Evolutionary conservation across 2,888 invertebrate species (phyloP), one percentile per base, ranked within the genome.

Genomic region (Ephialtes manifestator): DNA sequence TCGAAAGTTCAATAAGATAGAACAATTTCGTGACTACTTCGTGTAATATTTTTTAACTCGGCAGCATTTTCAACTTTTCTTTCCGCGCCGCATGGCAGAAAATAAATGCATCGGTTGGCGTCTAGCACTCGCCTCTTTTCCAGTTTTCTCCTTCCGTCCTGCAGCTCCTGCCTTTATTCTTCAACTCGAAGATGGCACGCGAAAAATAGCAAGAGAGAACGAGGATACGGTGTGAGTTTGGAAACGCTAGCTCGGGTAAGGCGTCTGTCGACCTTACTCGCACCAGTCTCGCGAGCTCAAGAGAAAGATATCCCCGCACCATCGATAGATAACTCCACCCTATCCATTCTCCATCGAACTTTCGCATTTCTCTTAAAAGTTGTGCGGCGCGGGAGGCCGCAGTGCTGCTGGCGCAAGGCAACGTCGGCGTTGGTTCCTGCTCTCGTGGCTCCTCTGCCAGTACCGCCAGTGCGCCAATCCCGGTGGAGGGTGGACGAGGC

Each of bases 271-370:
- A 84, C 58, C 86, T 81, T 60, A 70, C 78, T 75, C 63, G 46
- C 60, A 13, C 28, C 28, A 53, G 18, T 35, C 8, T 72, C 78
- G 80, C 46, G 51, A 81, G 74, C 60, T 76, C 46, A 68, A 53
- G 79, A 85, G 79, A 80, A 82, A 84, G 84, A 79, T 80, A 72
- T 72, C 74, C 83, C 74, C 77, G 70, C 89, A 87, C 87, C 89
- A 89, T 92, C 92, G 91, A 92, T 92, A 92, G 92, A 93, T 92
- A 92, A 90, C 92, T 92, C 90, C 89, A 87, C 89, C 92, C 92
- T 93, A 93, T 92, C 92, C 92, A 92, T 92, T 93, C 93, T 93
- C 92, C 91, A 92, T 92, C 92, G 89, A 93, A 93, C 93, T 93
- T 93, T 93, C 92, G 92, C 91, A 93, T 93, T 93, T 92, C 93